phyloP scores from a whole-genome alignment of 2,797 vertebrate genomes.

The Lacerta agilis region DNA sequence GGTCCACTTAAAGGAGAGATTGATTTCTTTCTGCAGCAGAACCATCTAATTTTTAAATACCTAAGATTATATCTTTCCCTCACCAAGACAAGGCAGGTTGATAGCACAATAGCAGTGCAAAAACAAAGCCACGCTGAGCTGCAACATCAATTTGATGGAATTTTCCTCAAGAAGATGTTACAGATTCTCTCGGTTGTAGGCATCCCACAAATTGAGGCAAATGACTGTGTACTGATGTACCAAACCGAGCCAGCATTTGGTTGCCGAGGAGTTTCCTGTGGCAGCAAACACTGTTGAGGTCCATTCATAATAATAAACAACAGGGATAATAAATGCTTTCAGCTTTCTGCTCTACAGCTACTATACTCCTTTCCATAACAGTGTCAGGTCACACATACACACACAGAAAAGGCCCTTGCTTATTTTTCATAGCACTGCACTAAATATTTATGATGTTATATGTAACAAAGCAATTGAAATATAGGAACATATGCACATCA shows the following conservation, averaged over 20 bases:
- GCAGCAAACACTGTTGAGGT: constrained; percentile 20
- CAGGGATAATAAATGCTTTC: constrained; percentile 48
- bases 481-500: constrained; percentile 7
- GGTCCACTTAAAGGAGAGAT: constrained; percentile 13
- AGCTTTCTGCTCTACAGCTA: background rate
- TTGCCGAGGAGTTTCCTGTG: constrained; percentile 32
- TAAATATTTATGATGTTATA: background rate
- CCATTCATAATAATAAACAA: constrained; percentile 50
- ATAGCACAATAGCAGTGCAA: constrained; percentile 21
- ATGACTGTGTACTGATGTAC: background rate
- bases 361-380: constrained; percentile 7
- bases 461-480: constrained; percentile 12
- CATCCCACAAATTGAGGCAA: constrained; percentile 41
- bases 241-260: constrained; percentile 3
- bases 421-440: background rate
- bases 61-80: background rate
- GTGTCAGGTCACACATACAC: background rate
- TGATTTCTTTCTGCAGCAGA: constrained; percentile 45
- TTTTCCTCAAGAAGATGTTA: constrained; percentile 26
- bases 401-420: background rate
- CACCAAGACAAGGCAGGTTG: background rate
- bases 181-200: background rate
- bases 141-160: constrained; percentile 28
- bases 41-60: constrained; percentile 24
- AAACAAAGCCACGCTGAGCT: constrained; percentile 19